These are phyloP conservation scores for Tauraco erythrolophus DNA, from an alignment of 2,113 vertebrate species.

Conservation along the genomic window DNA sequence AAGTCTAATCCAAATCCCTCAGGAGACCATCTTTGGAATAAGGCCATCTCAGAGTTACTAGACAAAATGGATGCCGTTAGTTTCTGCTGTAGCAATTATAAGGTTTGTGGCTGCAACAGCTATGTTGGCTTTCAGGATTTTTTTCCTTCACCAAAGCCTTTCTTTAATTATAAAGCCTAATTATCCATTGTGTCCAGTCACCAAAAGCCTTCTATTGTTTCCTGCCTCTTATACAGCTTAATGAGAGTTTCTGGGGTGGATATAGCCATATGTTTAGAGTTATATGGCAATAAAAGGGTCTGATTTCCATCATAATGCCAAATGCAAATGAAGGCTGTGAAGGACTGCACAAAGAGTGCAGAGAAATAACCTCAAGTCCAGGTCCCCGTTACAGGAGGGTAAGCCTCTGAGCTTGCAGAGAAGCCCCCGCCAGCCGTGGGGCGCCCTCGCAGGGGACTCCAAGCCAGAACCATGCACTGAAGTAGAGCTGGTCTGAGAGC, in stretches of 20 bases:
- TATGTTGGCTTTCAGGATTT: not conserved
- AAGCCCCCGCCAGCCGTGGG: not conserved
- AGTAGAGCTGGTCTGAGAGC: not conserved
- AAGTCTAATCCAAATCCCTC: slow-evolving; percentile 47
- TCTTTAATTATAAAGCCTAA: slow-evolving; percentile 24
- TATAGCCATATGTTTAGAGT: not conserved
- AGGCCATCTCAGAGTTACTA: slow-evolving; percentile 33
- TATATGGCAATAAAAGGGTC: not conserved
- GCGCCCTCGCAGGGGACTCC: not conserved
- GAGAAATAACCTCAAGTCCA: not conserved
- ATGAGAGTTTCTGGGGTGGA: not conserved
- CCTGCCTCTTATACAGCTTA: not conserved
- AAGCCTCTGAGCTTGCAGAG: not conserved
- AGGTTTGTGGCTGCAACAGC: slow-evolving; percentile 14
- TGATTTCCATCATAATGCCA: slow-evolving; percentile 27
- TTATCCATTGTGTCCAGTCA: not conserved
- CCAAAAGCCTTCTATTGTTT: not conserved
- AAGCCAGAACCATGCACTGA: not conserved
- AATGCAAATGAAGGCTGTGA: not conserved
- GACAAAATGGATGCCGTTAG: slow-evolving; percentile 17
- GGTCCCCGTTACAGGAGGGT: not conserved
- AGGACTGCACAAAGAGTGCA: not conserved
- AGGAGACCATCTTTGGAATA: slow-evolving; percentile 56
- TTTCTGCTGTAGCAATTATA: slow-evolving; percentile 5
- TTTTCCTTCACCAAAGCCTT: not conserved